phyloP scores from a whole-genome alignment of 2,113 vertebrate species.

The Eurystomus gularis region DNA sequence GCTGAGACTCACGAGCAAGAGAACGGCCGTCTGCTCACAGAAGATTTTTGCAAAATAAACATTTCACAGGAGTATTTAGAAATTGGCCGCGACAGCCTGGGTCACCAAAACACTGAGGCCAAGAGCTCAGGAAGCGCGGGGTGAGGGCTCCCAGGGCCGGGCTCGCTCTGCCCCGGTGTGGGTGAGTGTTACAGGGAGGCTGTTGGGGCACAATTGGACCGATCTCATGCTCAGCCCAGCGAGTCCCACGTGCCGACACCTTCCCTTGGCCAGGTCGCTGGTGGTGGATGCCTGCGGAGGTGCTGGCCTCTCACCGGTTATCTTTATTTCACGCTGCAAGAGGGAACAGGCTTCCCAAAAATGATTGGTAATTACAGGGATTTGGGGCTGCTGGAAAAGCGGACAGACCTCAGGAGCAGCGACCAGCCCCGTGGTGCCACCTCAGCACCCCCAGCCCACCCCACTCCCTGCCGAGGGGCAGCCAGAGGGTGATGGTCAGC shows the following conservation, averaged over 20 bases:
- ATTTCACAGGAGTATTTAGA: slow-evolving; percentile 26
- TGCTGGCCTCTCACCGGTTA: background rate
- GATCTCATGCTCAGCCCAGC: background rate
- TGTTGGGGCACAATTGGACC: background rate
- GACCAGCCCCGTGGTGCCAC: rapidly evolving
- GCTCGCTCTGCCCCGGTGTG: background rate
- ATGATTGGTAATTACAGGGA: rapidly evolving
- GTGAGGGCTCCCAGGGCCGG: background rate
- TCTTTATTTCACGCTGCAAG: background rate
- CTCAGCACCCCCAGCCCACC: background rate
- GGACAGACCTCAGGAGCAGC: background rate
- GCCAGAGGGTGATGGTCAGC: background rate
- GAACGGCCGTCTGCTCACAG: background rate
- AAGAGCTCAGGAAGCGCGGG: background rate
- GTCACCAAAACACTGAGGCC: slow-evolving; percentile 8
- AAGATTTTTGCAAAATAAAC: slow-evolving; percentile 40
- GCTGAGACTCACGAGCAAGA: background rate
- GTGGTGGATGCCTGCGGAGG: background rate
- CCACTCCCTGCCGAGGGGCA: background rate
- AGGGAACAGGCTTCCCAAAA: background rate
- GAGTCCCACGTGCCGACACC: rapidly evolving
- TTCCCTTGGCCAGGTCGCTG: background rate
- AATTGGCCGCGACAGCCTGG: slow-evolving; percentile 19
- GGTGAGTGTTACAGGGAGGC: background rate
- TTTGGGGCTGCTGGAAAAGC: background rate